A percentile compares a stretch with the other conserved stretches of the same genome.
phyloP scores from a whole-genome alignment of 2,113 vertebrate genomes.

The Motacilla tschutschensis region DNA sequence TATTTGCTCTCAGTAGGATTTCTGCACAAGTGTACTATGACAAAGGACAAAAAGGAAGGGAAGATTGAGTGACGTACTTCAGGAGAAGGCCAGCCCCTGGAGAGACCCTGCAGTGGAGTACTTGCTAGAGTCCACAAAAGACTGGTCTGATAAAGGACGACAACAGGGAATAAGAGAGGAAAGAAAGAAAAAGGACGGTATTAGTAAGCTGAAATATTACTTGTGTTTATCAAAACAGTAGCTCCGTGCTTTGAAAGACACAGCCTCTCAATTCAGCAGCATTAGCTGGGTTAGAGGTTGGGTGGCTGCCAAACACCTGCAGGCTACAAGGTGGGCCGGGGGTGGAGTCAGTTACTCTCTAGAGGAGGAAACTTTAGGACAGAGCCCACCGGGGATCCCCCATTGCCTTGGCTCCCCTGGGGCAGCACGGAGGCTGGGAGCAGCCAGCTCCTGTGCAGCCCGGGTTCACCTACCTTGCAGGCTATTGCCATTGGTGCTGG shows the following conservation, averaged over 20 bases:
- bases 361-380: neutral
- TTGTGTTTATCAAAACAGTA: conserved; percentile 55
- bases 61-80: conserved; percentile 85
- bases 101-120: conserved; percentile 89
- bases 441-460: neutral
- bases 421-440: neutral
- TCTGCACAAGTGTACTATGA: conserved; percentile 57
- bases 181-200: conserved; percentile 70
- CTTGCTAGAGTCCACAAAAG: conserved; percentile 94
- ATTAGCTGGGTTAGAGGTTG: conserved; percentile 3
- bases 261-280: conserved; percentile 35
- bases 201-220: conserved; percentile 64
- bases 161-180: conserved; percentile 69
- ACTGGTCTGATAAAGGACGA: conserved; percentile 84
- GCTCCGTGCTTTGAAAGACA: conserved; percentile 22
- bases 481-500: conserved; percentile 93
- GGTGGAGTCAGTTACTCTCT: neutral
- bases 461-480: conserved; percentile 87
- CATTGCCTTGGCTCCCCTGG: neutral
- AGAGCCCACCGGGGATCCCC: conserved; percentile 14
- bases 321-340: neutral
- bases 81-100: conserved; percentile 92
- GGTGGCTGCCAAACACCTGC: conserved; percentile 8
- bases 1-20: conserved; percentile 51
- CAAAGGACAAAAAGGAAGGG: conserved; percentile 68